Evolutionary conservation across 1,140 invertebrate genomes (phyloP), one percentile per base, ranked within the genome.

Genomic region (Atta cephalotes): DNA sequence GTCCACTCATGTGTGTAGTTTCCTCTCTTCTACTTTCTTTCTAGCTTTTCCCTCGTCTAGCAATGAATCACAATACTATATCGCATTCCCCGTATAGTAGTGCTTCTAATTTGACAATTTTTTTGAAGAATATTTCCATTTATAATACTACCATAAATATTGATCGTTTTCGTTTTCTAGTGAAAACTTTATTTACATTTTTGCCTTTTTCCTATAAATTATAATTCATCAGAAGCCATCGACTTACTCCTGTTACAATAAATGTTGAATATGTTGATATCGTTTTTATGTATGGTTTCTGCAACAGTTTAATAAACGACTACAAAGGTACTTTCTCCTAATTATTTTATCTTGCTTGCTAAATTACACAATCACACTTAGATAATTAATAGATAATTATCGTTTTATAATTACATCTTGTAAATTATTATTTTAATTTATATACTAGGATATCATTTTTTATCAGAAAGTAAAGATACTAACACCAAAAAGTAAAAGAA

Each of bases 41-140:
- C 68, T n/a, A 68, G 28, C 35, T 45, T 62, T 60, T 68, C 68
- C 39, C 58, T 74, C 51, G 72, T 53, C 21, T 88, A 58, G 72
- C 71, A 87, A 91, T 92, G 89, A 92, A 91, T 91, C 85, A 60
- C 90, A 81, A 70, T 86, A 81, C 85, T 90, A 84, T 92, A 87
- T 63, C 70, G n/a, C 56, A 39, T 70, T 79, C 53, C 28, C 65
- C 53, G 63, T 62, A 71, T 72, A 84, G 68, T 63, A 86, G 89
- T 39, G 7, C 39, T 45, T 45, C 39, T 45, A 45, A 45, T 45
- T 45, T 45, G 9, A 45, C 9, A 10, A 45, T 45, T 45, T 45
- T 45, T 45, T 45, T 12, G 9, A 7, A 10, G 9, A 3, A 45
- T 45, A 45, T 45, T 45, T 45, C 12, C 3, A 45, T 45, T 45